phyloP scores from a whole-genome alignment of 1,140 invertebrate genomes.

The Capitella teleta region DNA sequence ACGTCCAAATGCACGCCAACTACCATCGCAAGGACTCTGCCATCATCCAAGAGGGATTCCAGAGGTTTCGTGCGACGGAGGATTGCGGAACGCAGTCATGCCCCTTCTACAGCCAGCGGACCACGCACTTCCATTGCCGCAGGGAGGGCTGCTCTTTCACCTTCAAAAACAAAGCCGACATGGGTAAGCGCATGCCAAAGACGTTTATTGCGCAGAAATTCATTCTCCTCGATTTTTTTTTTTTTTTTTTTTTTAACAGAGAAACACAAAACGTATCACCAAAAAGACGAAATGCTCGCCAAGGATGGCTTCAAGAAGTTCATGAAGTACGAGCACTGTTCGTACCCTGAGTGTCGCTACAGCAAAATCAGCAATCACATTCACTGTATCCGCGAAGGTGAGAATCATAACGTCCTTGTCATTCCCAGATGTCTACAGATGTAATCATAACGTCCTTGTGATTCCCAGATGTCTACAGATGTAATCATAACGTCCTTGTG shows the following conservation, averaged over 20 bases:
- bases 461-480: too few relatives aligned
- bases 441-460: too few relatives aligned
- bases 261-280: constrained; percentile 97
- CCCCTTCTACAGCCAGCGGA: constrained; percentile 84
- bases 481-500: too few relatives aligned
- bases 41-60: constrained; percentile 93
- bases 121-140: constrained; percentile 94
- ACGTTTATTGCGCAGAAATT: background rate
- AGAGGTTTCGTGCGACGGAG: constrained; percentile 79
- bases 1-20: constrained; percentile 99
- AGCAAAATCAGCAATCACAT: constrained; percentile 94
- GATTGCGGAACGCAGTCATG: constrained; percentile 78
- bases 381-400: constrained; percentile 82
- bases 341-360: constrained; percentile 81
- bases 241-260: constrained; percentile 51
- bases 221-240: background rate
- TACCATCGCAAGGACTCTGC: constrained; percentile 95
- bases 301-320: constrained; percentile 98
- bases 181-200: constrained; percentile 61
- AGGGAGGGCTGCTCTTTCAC: constrained; percentile 81
- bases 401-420: too few relatives aligned
- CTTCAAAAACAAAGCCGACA: constrained; percentile 98
- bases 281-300: constrained; percentile 89
- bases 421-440: too few relatives aligned
- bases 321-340: constrained; percentile 90